These are phyloP conservation scores for Saturnia pavonia DNA, from an alignment of 2,888 invertebrate species.

Conservation along the genomic window DNA sequence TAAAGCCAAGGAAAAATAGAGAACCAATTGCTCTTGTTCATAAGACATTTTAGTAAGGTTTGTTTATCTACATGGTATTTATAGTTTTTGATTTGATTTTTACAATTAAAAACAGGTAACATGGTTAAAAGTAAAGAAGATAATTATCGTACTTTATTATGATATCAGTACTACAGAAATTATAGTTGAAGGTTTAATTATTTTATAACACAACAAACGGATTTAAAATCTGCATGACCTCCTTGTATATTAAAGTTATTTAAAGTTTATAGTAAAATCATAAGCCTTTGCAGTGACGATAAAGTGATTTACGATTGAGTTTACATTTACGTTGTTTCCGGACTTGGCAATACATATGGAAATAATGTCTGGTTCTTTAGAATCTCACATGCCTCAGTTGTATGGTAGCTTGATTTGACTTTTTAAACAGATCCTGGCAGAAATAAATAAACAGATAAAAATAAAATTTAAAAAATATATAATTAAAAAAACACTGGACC, in stretches of 20 bases:
- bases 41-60: constrained; percentile 3
- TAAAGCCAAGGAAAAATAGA: constrained; percentile 52
- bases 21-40: constrained; percentile 24
- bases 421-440: neutral
- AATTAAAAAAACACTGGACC: too few species aligned
- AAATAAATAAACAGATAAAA: neutral
- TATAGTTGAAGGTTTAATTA: neutral
- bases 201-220: neutral
- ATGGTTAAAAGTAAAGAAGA: neutral
- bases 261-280: neutral
- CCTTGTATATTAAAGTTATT: neutral
- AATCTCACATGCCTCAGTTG: neutral
- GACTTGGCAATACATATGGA: neutral
- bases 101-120: neutral
- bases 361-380: neutral
- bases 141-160: neutral
- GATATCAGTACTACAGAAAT: too few species aligned
- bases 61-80: neutral
- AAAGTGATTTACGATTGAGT: neutral
- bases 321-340: neutral
- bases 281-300: neutral
- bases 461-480: neutral
- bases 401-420: neutral
- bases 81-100: neutral
- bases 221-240: neutral